Conservation (phyloP, 2,888 invertebrate species). For the Gymnocheta viridis region DNA sequence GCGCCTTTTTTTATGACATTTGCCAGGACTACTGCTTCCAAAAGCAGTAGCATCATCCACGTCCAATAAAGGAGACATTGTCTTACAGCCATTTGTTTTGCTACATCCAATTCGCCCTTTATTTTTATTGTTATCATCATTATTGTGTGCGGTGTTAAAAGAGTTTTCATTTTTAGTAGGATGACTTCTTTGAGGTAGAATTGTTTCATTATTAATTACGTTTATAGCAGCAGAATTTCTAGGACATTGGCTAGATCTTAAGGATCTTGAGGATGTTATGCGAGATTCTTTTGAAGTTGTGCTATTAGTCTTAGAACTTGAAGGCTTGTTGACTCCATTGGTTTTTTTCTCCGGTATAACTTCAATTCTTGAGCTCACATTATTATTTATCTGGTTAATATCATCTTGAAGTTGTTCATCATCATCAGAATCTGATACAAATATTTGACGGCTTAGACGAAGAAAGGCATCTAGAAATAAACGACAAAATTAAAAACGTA, state of each 20-base stretch:
- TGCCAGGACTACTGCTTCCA: conserved; percentile 43
- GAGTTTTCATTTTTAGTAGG: conserved; percentile 39
- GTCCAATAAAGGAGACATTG: not conserved
- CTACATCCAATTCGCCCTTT: conserved; percentile 67
- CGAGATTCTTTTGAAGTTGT: conserved; percentile 29
- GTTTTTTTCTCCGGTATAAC: conserved; percentile 24
- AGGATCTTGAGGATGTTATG: conserved; percentile 30
- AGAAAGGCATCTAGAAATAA: conserved; percentile 61
- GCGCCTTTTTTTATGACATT: conserved; percentile 65
- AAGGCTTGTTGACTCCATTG: conserved; percentile 41
- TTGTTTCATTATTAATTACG: conserved; percentile 60
- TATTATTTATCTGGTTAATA: conserved; percentile 24
- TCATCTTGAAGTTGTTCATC: conserved; percentile 34
- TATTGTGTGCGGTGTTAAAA: conserved; percentile 54
- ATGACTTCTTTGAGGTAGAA: conserved; percentile 63
- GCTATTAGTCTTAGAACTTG: not conserved
- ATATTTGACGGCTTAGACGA: conserved; percentile 61
- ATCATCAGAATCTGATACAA: conserved; percentile 66
- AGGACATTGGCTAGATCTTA: conserved; percentile 54
- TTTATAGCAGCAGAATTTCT: conserved; percentile 64
- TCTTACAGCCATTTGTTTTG: conserved; percentile 57
- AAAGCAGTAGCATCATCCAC: not conserved
- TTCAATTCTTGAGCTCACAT: conserved; percentile 20
- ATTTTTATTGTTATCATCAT: conserved; percentile 59
- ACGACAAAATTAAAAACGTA: not conserved